Percentiles rank a stretch among this genome's conserved stretches.
These are phyloP conservation scores for Cygnus olor DNA, from an alignment of 2,797 vertebrate species.

Conservation along the genomic window DNA sequence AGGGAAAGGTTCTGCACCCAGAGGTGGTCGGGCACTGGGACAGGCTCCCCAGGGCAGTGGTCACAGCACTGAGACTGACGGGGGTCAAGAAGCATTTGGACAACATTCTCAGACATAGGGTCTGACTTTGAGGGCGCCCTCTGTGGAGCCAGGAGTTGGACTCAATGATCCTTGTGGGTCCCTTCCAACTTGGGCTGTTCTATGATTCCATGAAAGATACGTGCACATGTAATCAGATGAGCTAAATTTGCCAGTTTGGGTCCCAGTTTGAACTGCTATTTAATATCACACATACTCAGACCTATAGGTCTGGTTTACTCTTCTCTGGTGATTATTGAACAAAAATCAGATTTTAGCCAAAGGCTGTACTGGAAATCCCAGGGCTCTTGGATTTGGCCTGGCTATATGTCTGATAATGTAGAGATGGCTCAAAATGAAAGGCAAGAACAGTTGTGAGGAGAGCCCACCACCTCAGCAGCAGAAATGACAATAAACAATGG, in stretches of 20 bases:
- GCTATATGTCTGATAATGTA: background rate
- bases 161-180: background rate
- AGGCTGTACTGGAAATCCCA: background rate
- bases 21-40: too few species aligned
- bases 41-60: background rate
- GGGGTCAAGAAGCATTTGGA: background rate
- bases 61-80: background rate
- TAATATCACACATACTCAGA: background rate
- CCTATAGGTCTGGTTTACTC: background rate
- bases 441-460: background rate
- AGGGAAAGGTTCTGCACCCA: too few species aligned
- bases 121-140: background rate
- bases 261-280: background rate
- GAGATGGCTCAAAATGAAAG: background rate
- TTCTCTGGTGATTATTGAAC: background rate
- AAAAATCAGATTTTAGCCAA: background rate
- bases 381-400: background rate
- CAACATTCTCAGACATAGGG: background rate
- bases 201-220: background rate
- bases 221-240: background rate
- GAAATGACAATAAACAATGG: constrained; percentile 66
- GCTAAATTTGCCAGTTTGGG: background rate
- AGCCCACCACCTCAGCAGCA: constrained; percentile 19
- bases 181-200: background rate
- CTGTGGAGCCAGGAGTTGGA: background rate